Percentiles rank a stretch among this genome's conserved stretches.
Evolutionary conservation across 2,113 vertebrate genomes (phyloP).

Genomic region (Nothobranchius furzeri): DNA sequence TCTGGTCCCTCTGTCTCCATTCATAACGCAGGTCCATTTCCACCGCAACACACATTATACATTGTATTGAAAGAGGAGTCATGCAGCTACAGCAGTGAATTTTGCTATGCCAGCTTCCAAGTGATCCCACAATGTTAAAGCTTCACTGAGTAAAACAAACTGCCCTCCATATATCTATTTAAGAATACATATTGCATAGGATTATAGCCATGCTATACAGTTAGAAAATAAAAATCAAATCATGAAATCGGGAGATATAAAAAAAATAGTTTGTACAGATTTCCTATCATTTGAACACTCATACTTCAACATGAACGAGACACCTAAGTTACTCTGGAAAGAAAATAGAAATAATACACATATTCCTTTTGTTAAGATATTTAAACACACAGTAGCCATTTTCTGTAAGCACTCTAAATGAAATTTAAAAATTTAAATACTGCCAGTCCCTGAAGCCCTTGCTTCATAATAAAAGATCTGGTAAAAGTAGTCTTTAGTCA

Average conservation of each 20-base stretch:
- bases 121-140: conserved; percentile 87
- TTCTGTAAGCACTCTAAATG: conserved; percentile 75
- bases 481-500: conserved; percentile 68
- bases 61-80: conserved; percentile 89
- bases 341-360: conserved; percentile 78
- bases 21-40: conserved; percentile 80
- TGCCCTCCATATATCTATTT: conserved; percentile 89
- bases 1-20: conserved; percentile 76
- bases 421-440: conserved; percentile 72
- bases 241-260: conserved; percentile 81
- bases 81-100: conserved; percentile 94
- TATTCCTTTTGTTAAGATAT: conserved; percentile 73
- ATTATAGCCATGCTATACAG: conserved; percentile 95
- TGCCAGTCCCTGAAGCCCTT: conserved; percentile 75
- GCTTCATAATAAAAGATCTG: conserved; percentile 77
- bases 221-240: conserved; percentile 83
- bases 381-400: conserved; percentile 75
- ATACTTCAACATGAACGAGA: conserved; percentile 95
- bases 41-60: conserved; percentile 90
- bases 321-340: conserved; percentile 85
- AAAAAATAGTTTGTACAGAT: conserved; percentile 78
- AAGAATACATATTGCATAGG: conserved; percentile 95
- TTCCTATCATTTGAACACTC: conserved; percentile 87
- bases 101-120: conserved; percentile 84
- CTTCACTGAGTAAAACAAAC: conserved; percentile 85